Evolutionary conservation across 2,113 vertebrate species (phyloP), one percentile per base, ranked within the genome.

Genomic region (Stomatorhinus ivindoensis): DNA sequence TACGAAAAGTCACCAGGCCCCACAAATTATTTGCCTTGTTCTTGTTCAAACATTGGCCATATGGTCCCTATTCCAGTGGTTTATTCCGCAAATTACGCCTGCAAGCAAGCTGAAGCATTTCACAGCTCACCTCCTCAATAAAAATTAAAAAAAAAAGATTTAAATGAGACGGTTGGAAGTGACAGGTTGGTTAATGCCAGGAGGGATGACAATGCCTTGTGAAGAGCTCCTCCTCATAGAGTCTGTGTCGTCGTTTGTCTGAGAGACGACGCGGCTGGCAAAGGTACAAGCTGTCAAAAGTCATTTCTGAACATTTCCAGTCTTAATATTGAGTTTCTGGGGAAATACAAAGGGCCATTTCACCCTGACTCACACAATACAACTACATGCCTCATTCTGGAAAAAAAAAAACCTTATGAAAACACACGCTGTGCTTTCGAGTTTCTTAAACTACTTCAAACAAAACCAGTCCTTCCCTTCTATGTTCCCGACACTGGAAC

Each of bases 1-100:
- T 96, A 96, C 94, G 95, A 93, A 92, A 92, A 95, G 91, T 69
- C 90, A 92, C 91, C 89, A 93, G 91, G 91, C 93, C 94, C 91
- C 90, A 89, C 93, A 94, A 95, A 96, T 96, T 92, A 95, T 92
- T 91, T 90, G 92, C 91, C 84, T 93, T 94, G 90, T 94, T 94
- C 90, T 92, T 93, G 88, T 92, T 95, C 42, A 93, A 89, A 90
- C 89, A 95, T 93, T 93, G 94, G 92, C 91, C 83, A 76, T 53
- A 85, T 92, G 92, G 35, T 90, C 88, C 92, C 82, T 89, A 90
- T 93, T 93, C 93, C 92, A 87, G 86, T 91, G 82, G 46, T 73
- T 44, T 91, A 90, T 91, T 94, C 94, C 82, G 88, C 91, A 93
- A 92, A 90, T 94, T 89, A 86, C 82, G 92, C 92, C 90, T 90